Conservation (phyloP, 2,797 vertebrate species). For the Phrynocephalus forsythii region DNA sequence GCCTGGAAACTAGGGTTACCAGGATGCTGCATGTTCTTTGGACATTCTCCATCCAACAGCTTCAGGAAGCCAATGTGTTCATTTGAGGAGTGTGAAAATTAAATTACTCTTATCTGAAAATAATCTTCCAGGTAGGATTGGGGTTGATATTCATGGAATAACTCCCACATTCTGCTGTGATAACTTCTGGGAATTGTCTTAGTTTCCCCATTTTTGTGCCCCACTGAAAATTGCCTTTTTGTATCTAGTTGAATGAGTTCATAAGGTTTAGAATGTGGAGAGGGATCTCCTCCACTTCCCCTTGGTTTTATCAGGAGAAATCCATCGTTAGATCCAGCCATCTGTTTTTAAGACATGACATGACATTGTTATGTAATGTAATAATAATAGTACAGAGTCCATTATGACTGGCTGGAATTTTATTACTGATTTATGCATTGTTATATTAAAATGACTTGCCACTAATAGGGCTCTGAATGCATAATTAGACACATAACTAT, state of each 20-base stretch:
- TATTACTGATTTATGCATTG: no score
- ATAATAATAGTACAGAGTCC: no score
- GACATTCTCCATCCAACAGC: slow-evolving; percentile 10
- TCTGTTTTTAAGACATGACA: no score
- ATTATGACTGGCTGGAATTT: no score
- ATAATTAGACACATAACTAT: no score
- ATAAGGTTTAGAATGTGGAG: not conserved
- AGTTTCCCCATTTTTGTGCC: not conserved
- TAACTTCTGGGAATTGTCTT: not conserved
- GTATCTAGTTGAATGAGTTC: not conserved
- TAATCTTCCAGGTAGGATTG: not conserved
- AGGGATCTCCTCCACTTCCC: not conserved
- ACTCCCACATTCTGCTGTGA: not conserved
- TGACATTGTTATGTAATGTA: no score
- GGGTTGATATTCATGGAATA: not conserved
- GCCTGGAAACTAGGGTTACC: slow-evolving; percentile 26
- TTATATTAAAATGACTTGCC: no score
- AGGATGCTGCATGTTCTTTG: slow-evolving; percentile 26
- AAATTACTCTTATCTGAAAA: not conserved
- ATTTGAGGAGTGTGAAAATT: not conserved
- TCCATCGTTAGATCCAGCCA: no score
- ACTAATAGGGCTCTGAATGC: no score
- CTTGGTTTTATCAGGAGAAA: no score
- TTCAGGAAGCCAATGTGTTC: slow-evolving; percentile 14
- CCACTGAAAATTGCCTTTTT: not conserved